Evolutionary conservation across 1,140 invertebrate genomes (phyloP), one percentile per base, ranked within the genome.

Genomic region (Tenebrio molitor): DNA sequence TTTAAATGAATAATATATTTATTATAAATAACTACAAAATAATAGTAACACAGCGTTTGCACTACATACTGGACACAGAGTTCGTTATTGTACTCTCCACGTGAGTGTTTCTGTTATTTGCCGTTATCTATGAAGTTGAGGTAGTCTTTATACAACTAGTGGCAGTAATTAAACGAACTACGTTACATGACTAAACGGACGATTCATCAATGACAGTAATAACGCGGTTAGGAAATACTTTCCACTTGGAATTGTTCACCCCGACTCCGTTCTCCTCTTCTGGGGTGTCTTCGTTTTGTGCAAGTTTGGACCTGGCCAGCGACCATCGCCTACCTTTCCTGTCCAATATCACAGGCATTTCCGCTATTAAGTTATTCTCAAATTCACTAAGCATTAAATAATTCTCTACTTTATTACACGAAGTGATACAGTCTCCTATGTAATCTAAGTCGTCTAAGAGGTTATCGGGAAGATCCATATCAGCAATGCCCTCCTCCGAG

Each of bases 331-430:
- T 83, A 10, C 88, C 89, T 74, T 89, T 89, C 6, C 89, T 85
- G 77, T 92, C 91, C 80, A 89, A 86, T 73, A 92, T 87, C 68
- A 90, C 89, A 2, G 91, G 91, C 84, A 92, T 88, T 81, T 93
- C 91, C 0, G 91, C 91, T 75, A 92, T 93, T 23, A 95, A 83
- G 83, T 95, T 95, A 83, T 95, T 94, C 80, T 95, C 93, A 82
- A 93, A 94, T 82, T 95, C 93, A 71, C 91, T 93, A 33, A 94
- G 86, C 92, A 95, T 94, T 72, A 95, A 84, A 81, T 93, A 94
- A 83, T 95, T 94, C 82, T 94, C 93, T 21, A 93, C 92, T 86
- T 95, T 94, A 84, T 95, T 94, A 83, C 93, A 95, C 19, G 93
- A 95, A 50, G 93, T 95, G 80, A 95, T 95, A 82, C 92, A 94